These are phyloP conservation scores for Drosophila triauraria DNA, from an alignment of 1,140 invertebrate genomes.

Conservation along the genomic window DNA sequence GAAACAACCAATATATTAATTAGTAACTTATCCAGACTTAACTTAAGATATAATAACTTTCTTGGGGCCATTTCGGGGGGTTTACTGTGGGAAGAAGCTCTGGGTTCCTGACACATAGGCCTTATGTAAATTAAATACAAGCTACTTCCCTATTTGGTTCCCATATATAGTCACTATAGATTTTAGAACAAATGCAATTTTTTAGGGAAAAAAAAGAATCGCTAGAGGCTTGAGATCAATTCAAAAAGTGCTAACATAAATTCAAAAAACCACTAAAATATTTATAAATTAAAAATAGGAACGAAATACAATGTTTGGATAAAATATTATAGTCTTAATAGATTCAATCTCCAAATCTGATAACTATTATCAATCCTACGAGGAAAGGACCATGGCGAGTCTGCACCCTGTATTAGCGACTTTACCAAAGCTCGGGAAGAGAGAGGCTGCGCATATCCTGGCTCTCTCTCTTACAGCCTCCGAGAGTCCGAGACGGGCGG, in stretches of 20 bases:
- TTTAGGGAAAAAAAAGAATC: neutral
- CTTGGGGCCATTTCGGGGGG: too few relatives aligned
- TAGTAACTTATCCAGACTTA: too few relatives aligned
- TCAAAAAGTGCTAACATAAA: too few relatives aligned
- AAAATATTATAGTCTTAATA: neutral
- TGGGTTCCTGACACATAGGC: neutral
- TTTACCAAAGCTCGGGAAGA: neutral
- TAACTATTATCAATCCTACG: conserved; percentile 23
- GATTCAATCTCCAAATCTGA: conserved; percentile 18
- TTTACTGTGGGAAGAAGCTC: neutral
- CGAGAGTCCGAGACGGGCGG: neutral
- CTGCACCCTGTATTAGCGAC: conserved; percentile 33
- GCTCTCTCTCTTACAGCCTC: conserved; percentile 46
- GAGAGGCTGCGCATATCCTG: conserved; percentile 23
- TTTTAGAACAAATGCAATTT: neutral
- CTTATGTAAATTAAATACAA: neutral
- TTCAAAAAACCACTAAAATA: too few relatives aligned
- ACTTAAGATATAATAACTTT: neutral
- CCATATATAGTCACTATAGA: too few relatives aligned
- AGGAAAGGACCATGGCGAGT: neutral
- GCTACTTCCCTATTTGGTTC: neutral
- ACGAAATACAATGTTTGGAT: too few relatives aligned
- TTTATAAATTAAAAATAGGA: too few relatives aligned
- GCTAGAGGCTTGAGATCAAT: neutral
- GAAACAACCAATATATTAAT: too few relatives aligned